These are phyloP conservation scores for Meles meles DNA, from an alignment of 2,113 vertebrate genomes.

Conservation along the genomic window DNA sequence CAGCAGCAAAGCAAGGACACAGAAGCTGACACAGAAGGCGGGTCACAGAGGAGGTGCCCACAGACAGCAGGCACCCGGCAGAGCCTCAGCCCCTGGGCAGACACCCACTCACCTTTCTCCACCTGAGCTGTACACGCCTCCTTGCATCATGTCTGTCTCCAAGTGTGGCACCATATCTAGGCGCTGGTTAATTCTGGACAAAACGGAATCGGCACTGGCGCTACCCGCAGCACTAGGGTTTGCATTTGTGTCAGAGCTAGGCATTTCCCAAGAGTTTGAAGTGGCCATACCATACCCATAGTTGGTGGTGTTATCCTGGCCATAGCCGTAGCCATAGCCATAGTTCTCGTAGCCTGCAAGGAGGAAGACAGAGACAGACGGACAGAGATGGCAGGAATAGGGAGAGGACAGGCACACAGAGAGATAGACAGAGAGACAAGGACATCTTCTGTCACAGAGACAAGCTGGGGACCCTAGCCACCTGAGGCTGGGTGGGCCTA, in stretches of 20 bases:
- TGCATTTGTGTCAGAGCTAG: conserved; percentile 74
- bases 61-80: background rate
- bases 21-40: background rate
- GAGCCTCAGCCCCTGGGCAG: background rate
- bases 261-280: conserved; percentile 82
- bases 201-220: conserved; percentile 85
- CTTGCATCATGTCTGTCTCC: conserved; percentile 78
- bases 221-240: conserved; percentile 74
- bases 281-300: conserved; percentile 81
- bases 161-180: conserved; percentile 88
- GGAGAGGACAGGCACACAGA: background rate
- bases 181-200: conserved; percentile 92
- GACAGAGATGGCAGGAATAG: background rate
- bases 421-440: background rate
- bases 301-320: conserved; percentile 77
- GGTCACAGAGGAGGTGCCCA: background rate
- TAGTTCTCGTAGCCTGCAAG: conserved; percentile 82
- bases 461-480: rapidly evolving
- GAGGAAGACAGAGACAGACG: conserved; percentile 4
- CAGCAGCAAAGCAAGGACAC: background rate
- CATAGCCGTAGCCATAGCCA: conserved; percentile 81
- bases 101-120: conserved; percentile 78
- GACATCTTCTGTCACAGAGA: background rate
- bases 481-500: background rate
- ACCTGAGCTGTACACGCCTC: conserved; percentile 75